Evolutionary conservation across 2,797 vertebrate genomes (phyloP), one percentile per base, ranked within the genome.

Genomic region (Gallinago stenura): DNA sequence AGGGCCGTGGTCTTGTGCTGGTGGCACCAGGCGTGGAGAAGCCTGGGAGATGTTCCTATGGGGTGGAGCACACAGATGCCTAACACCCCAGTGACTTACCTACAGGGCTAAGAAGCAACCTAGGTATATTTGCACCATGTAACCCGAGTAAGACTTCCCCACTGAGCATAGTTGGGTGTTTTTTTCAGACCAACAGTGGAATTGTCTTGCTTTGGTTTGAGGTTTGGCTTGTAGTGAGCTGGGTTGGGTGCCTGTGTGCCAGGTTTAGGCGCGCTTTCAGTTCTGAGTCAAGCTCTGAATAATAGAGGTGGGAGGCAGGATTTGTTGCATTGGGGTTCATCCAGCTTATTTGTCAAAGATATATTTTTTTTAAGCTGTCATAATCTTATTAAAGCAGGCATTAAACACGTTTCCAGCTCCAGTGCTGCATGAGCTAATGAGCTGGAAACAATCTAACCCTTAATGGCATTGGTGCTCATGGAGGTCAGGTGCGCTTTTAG

Each of bases 251-350:
- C 54, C 65, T 41, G 7, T 48, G 58, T 61, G 65, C 43, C 56
- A n/a, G 51, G 12, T 56, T 89, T n/a, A 80, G 56, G 43, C 76
- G 60, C 3, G 1, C 39, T 46, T 76, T 28, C 61, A 61, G 57
- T 50, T 88, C 89, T 75, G 90, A 83, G 65, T 94, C 89, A 78
- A 45, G 53, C 37, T 90, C 57, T 86, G 77, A 90, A 41, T 90
- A 80, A 88, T 14, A 69, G 62, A 88, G 66, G 89, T 58, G 43
- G 94, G 85, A 96, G 84, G 80, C 66, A 53, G 51, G 28, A 53
- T 53, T 53, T 53, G 51, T 53, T 53, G 28, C 51, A 30, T 53
- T 53, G 28, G 51, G 51, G 51, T 53, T 30, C 51, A 53, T 53
- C 51, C 51, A 53, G 51, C 17, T 53, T 88, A 20, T 43, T 70